Base-by-base conservation (phyloP, 2,797 vertebrate species). In the Vultur gryphus region DNA sequence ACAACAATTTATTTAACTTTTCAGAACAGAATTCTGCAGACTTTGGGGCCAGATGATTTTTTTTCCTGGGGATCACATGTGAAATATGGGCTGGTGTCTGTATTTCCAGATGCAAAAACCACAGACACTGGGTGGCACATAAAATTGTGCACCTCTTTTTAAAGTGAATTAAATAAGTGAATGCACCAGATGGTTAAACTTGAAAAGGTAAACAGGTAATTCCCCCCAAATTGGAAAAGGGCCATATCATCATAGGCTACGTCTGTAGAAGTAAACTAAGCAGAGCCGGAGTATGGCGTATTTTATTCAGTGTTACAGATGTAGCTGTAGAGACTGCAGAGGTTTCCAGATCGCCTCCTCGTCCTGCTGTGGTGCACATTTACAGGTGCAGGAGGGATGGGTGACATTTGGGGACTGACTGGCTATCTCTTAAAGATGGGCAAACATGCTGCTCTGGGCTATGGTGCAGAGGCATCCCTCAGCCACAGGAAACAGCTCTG, bases 1-100 rank as follows among this genome's bases (percentile, higher is more conserved):
- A 67, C 48, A 67, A 88, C 46, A 90, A 84, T 94, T 90, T 95
- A 85, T 89, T 94, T 92, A 89, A 77, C 48, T 84, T 95, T 94
- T 92, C 84, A 67, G 55, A 92, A 89, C 14, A 70, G 77, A 76
- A 89, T 89, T 90, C 52, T 77, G 55, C 43, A 78, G 66, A 66
- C 61, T 49, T 79, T 26, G 25, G 41, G 18, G 37, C 12, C 52
- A 59, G 52, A 61, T 41, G 2, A 49, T 31, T 59, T 43, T 89
- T 66, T 66, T 82, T 51, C 52, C 39, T 4, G 4, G 29, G 52
- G 41, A 73, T 72, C 31, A 26, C 2, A 1, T 16, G 6, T 86
- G 76, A 81, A 94, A n/a, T 84, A 57, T 11, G 4, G 76, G 39
- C 43, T 35, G 35, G 24, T 51, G 49, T 82, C 66, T 61, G 7